Base-by-base conservation (phyloP, 1,140 invertebrate species). In the Tetramorium alpestre region DNA sequence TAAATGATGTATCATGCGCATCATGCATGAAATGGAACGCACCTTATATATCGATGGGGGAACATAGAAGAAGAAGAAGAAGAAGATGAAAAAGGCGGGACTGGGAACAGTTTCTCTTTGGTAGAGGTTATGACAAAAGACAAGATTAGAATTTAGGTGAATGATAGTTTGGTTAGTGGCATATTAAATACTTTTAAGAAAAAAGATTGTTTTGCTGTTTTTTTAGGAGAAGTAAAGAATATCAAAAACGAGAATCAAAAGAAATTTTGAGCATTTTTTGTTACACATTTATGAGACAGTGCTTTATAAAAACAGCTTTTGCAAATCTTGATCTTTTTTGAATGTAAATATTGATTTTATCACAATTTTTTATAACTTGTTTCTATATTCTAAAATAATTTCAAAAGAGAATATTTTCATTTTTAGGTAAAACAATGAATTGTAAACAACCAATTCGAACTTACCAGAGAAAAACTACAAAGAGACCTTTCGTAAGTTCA, bases 361-460 rank as follows among this genome's bases (percentile, higher is more conserved):
- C n/a, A 69, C 8, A 67, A 47, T 7, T 18, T 18, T 56, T 75
- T 56, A 3, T 16, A 76, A 58, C 16, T 60, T 56, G 13, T 69
- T 25, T 47, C 7, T 64, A 67, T 67, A 7, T 25, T 60, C n/a
- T 44, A n/a, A 67, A 76, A 28, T 5, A 47, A 47, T 11, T 10
- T 54, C 8, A 64, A 18, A 62, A 64, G 0, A 3, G 2, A 11
- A 62, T 28, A 62, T 64, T 77, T 76, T 60, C 0, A 78, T 78
- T 49, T 78, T 64, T 69, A 41, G 60, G 5, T 81, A 6, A 64
- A 11, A 82, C 13, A 5, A 38, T 77, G 4, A 73, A 28, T 16
- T n/a, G 1, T 0, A 80, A 64, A 47, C 11, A 60, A 72, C 72
- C 65, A 22, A 51, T 90, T 84, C 88, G 88, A n/a, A 90, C 89